A percentile compares a stretch with the other conserved stretches of the same genome.
Evolutionary conservation across 1,140 invertebrate species (phyloP).

Genomic region (Gonatopus flavifemur): DNA sequence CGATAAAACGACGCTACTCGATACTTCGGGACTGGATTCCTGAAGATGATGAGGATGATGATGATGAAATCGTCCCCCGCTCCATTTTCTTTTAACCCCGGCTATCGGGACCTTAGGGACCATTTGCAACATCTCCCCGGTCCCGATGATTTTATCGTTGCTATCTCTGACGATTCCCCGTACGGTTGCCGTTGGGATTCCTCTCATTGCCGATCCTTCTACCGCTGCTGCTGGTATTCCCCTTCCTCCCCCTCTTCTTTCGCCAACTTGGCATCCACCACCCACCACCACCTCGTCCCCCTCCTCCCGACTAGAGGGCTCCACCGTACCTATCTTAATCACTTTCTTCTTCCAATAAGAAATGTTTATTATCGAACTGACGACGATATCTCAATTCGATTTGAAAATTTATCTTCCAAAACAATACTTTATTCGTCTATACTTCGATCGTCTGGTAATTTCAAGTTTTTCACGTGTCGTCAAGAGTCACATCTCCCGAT

Average conservation of each 20-base stretch:
- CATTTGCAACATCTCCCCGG: conserved; percentile 45
- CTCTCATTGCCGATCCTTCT: neutral
- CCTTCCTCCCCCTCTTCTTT: neutral
- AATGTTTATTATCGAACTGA: no score
- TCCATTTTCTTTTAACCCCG: conserved; percentile 48
- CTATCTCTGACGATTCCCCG: neutral
- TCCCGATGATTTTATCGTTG: conserved; percentile 7
- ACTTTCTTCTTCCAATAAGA: no score
- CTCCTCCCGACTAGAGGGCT: conserved; percentile 6
- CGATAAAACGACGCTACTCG: conserved; percentile 47
- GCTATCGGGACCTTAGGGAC: conserved; percentile 49
- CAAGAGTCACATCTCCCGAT: no score
- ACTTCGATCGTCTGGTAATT: no score
- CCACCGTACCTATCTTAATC: conserved; percentile 14
- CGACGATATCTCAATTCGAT: no score
- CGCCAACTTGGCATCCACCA: neutral
- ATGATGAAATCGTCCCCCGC: conserved; percentile 37
- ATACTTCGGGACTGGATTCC: conserved; percentile 59
- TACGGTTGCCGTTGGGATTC: neutral
- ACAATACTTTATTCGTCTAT: no score
- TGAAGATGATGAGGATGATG: conserved; percentile 40
- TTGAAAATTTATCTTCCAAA: no score
- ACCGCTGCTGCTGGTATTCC: neutral
- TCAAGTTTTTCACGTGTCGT: no score
- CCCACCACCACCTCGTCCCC: conserved; percentile 7